phyloP scores from a whole-genome alignment of 2,797 vertebrate genomes.

The Rhinichthys osculus region DNA sequence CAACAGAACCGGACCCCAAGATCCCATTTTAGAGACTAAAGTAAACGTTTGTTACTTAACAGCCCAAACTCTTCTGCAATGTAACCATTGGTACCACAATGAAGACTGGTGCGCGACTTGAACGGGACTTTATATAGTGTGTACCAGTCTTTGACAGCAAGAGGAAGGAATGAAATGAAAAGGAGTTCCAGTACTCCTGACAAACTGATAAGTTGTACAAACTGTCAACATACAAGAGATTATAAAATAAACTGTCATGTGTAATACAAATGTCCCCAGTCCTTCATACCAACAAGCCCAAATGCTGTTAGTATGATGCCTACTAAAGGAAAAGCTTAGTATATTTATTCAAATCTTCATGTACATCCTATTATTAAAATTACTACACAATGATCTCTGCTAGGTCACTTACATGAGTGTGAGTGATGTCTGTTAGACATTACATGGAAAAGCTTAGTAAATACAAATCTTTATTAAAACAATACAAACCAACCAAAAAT shows the following conservation, averaged over 20 bases:
- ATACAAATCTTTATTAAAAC: conserved; percentile 4
- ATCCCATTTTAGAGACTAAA: too few species aligned
- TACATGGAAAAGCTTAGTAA: not conserved
- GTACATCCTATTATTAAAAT: too few species aligned
- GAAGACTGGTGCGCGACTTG: not conserved
- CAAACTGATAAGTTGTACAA: too few species aligned
- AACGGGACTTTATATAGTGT: not conserved
- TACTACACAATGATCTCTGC: not conserved
- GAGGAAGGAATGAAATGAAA: not conserved
- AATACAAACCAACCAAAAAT: not conserved
- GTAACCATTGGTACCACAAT: not conserved
- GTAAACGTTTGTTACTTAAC: not conserved
- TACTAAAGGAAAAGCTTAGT: too few species aligned
- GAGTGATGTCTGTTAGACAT: not conserved
- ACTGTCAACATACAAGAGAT: not conserved
- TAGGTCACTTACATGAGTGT: too few species aligned
- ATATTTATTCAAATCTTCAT: too few species aligned
- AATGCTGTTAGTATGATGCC: too few species aligned
- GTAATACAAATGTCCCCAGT: not conserved
- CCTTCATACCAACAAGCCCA: too few species aligned
- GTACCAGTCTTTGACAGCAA: conserved; percentile 14
- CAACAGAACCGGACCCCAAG: too few species aligned
- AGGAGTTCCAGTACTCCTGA: not conserved
- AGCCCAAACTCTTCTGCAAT: not conserved
- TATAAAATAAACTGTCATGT: not conserved